These are phyloP conservation scores for Carpatolechia fugitivella DNA, from an alignment of 2,888 invertebrate species.

Conservation along the genomic window DNA sequence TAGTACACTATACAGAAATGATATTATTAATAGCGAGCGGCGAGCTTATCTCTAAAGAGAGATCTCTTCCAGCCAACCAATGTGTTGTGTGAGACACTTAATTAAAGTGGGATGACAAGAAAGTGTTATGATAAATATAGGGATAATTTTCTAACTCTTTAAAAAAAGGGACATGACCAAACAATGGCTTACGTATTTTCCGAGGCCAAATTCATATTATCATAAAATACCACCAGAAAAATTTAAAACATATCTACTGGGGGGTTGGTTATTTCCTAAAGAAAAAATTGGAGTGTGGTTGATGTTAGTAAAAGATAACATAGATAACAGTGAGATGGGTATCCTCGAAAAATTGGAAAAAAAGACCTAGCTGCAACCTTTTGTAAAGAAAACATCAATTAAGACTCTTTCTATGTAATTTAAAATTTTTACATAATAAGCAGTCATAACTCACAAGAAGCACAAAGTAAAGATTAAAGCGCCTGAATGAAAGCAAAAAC, in stretches of 20 bases:
- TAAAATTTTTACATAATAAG: conserved; percentile 36
- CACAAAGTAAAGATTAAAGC: conserved; percentile 79
- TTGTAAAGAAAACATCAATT: conserved; percentile 31
- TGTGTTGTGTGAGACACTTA: no score
- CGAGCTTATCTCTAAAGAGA: no score
- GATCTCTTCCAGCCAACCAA: no score
- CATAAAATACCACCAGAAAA: background rate
- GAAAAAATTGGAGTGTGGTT: background rate
- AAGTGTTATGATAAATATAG: no score
- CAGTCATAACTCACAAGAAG: conserved; percentile 63
- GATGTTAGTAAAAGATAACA: no score
- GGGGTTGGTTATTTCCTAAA: background rate
- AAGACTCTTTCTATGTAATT: conserved; percentile 34
- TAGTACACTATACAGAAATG: no score
- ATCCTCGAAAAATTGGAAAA: conserved; percentile 10
- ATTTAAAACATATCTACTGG: background rate
- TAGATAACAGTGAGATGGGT: background rate
- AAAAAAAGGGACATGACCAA: no score
- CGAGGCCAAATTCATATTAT: no score
- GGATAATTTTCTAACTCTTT: no score
- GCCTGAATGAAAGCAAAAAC: conserved; percentile 72
- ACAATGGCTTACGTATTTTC: no score
- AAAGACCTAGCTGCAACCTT: conserved; percentile 31
- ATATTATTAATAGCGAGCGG: no score
- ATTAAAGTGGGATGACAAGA: no score